Base-by-base conservation (phyloP, 2,888 invertebrate species). In the Ormyrus rosae region DNA sequence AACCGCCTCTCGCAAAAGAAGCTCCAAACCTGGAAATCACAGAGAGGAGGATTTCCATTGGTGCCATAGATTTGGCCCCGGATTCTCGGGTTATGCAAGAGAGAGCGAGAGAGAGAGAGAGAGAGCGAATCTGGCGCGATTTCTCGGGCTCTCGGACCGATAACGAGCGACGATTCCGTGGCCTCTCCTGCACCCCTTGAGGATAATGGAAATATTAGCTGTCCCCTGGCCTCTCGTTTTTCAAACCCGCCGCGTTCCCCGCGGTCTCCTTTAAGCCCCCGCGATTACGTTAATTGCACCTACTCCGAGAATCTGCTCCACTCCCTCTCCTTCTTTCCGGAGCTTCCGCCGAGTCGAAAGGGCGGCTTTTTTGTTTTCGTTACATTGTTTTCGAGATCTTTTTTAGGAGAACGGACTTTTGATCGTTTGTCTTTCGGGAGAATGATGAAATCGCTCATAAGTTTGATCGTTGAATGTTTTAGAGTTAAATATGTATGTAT, bases 151-250 rank as follows among this genome's bases (percentile, higher is more conserved):
- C 4, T 19, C 58, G 34, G 46, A 11, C 70, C 84, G 84, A 87
- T 87, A 85, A 86, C 85, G 81, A 85, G 84, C 82, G 81, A 80
- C 82, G 82, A 86, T 85, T 84, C 83, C 80, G 50, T 70, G 46
- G 19, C 55, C 13, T 34, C 13, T 5, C 50, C 53, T 45, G 45
- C 50, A 46, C 56, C 64, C 67, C 74, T 19, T 11, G 81, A 82
- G 81, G 82, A 82, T 84, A 85, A 84, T 84, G 84, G 83, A 84
- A 84, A 83, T 83, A 83, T 79, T 81, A 80, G 82, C 67, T 73
- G 76, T 60, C 70, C 64, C 56, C 65, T 78, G 69, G 72, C 58
- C 75, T 53, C 76, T 73, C 78, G 65, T 71, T 69, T 82, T 80
- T 78, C 72, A 73, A 51, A 7, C 13, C 67, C 71, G 19, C 72